These are phyloP conservation scores for Belonocnema kinseyi DNA, from an alignment of 1,140 invertebrate genomes.

Conservation along the genomic window DNA sequence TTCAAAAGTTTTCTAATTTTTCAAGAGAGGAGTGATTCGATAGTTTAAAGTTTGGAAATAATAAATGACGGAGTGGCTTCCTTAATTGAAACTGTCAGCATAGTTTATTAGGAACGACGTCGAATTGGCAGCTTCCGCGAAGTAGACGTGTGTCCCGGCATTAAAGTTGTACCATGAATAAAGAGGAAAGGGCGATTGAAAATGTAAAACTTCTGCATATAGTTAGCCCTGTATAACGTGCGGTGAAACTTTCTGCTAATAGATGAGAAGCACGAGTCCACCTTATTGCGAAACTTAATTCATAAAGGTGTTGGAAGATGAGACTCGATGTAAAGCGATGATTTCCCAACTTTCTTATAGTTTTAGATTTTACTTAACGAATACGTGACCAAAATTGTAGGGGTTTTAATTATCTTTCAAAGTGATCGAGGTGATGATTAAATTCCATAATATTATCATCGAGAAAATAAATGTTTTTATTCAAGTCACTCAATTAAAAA, in stretches of 20 bases:
- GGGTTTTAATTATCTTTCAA: too few relatives aligned
- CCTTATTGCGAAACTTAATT: slow-evolving; percentile 31
- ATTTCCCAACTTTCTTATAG: slow-evolving; percentile 12
- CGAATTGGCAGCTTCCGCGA: slow-evolving; percentile 16
- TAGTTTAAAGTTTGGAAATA: slow-evolving; percentile 5
- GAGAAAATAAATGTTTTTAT: too few relatives aligned
- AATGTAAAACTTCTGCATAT: slow-evolving; percentile 31
- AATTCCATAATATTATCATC: too few relatives aligned
- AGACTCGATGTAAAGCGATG: slow-evolving; percentile 5
- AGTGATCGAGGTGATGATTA: too few relatives aligned
- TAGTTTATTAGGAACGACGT: slow-evolving; percentile 23
- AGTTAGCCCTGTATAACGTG: slow-evolving; percentile 21
- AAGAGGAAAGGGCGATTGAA: slow-evolving; percentile 3
- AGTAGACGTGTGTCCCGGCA: slow-evolving; percentile 23
- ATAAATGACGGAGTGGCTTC: slow-evolving; percentile 17
- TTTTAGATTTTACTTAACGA: neutral
- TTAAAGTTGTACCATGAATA: slow-evolving; percentile 28
- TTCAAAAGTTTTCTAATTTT: too few relatives aligned
- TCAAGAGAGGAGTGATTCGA: neutral
- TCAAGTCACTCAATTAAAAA: too few relatives aligned
- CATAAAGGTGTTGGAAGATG: slow-evolving; percentile 15
- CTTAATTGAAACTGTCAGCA: slow-evolving; percentile 28
- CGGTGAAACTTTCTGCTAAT: slow-evolving; percentile 22
- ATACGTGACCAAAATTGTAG: neutral
- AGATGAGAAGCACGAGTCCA: slow-evolving; percentile 16